Evolutionary conservation across 2,888 invertebrate genomes (phyloP).

Genomic region (Diadegma fenestrale): DNA sequence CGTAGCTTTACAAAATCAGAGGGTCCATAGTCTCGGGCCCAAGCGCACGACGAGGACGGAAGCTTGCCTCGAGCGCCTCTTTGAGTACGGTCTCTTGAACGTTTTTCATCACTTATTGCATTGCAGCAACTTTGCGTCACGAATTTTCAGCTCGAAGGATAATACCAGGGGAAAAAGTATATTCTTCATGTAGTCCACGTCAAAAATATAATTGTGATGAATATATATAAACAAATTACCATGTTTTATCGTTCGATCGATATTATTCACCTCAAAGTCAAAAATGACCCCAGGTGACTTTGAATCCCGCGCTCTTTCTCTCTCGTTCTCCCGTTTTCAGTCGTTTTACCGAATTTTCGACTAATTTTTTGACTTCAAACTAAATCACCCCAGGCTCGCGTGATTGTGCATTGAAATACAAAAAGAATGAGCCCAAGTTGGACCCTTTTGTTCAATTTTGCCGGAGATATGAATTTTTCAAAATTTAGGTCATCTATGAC

Average conservation of each 20-base stretch:
- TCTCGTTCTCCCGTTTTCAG: too few species aligned
- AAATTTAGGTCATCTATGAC: too few species aligned
- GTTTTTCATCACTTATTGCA: constrained; percentile 50
- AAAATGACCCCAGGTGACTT: too few species aligned
- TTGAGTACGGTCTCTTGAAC: constrained; percentile 63
- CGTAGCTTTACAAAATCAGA: constrained; percentile 48
- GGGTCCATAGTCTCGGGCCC: constrained; percentile 41
- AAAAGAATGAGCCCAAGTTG: too few species aligned
- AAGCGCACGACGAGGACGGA: constrained; percentile 65
- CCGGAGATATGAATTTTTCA: too few species aligned
- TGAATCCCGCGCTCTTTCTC: too few species aligned
- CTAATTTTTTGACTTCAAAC: too few species aligned
- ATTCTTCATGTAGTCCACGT: neutral
- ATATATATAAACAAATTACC: neutral
- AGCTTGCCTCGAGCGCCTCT: constrained; percentile 69
- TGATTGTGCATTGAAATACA: too few species aligned
- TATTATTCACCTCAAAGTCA: neutral
- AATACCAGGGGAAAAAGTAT: constrained; percentile 10
- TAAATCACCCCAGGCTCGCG: too few species aligned
- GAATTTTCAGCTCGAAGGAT: constrained; percentile 61
- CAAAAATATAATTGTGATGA: constrained; percentile 5
- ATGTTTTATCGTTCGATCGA: neutral
- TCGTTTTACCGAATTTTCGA: too few species aligned
- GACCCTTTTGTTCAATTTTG: too few species aligned
- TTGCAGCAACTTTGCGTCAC: constrained; percentile 77